phyloP scores from a whole-genome alignment of 2,888 invertebrate species.

The Strigamia crassipes region DNA sequence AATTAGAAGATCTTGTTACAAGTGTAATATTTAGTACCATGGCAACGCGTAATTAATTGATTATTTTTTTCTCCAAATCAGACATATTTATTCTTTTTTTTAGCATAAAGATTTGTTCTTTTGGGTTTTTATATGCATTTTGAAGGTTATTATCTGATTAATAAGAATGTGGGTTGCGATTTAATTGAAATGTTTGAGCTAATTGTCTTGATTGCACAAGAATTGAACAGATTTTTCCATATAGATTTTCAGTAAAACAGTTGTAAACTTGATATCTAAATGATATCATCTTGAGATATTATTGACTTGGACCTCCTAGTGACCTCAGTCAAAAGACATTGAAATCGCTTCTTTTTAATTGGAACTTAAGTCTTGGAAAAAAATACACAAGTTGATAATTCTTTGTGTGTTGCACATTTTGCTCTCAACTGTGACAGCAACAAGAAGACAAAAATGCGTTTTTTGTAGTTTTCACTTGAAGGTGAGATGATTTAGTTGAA shows the following conservation, averaged over 20 bases:
- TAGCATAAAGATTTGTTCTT: not conserved
- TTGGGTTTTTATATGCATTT: too few species aligned
- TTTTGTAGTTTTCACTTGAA: not conserved
- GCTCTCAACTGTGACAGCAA: not conserved
- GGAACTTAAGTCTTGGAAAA: not conserved
- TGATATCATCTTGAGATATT: conserved; percentile 35
- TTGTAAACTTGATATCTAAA: conserved; percentile 36
- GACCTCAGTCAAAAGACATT: conserved; percentile 40
- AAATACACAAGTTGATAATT: conserved; percentile 23
- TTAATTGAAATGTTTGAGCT: too few species aligned
- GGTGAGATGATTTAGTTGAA: not conserved
- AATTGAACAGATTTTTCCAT: not conserved
- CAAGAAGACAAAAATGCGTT: not conserved
- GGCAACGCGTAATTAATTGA: not conserved
- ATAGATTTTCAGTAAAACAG: not conserved
- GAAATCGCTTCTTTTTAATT: conserved; percentile 27
- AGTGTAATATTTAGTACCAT: not conserved
- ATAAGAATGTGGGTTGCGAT: too few species aligned
- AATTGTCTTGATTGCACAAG: not conserved
- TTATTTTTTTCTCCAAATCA: not conserved
- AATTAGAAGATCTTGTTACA: conserved; percentile 7
- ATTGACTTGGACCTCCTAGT: conserved; percentile 31
- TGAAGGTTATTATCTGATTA: too few species aligned
- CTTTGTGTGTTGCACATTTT: conserved; percentile 22
- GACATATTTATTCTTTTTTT: not conserved